Conservation (phyloP, 2,888 invertebrate genomes). For the Apocheima hispidaria region DNA sequence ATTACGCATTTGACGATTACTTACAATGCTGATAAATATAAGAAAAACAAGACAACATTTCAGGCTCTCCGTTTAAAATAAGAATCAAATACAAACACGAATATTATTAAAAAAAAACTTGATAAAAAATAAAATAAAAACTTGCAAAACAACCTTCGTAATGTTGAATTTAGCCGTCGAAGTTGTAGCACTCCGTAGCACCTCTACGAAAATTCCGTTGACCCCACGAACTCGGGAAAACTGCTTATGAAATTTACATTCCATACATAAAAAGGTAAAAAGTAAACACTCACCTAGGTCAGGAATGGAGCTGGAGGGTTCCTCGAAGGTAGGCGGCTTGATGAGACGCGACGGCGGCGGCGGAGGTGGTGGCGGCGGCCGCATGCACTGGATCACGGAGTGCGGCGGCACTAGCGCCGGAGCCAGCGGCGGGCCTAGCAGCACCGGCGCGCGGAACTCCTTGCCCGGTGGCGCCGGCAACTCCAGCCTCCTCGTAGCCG, state of each 20-base stretch:
- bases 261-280: not conserved
- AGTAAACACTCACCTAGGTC: conserved; percentile 90
- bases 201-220: conserved; percentile 30
- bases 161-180: not conserved
- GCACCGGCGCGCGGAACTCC: conserved; percentile 80
- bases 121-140: not conserved
- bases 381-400: conserved; percentile 84
- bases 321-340: conserved; percentile 88
- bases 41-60: not conserved
- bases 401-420: conserved; percentile 62
- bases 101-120: too few species aligned
- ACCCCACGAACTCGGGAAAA: conserved; percentile 10
- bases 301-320: conserved; percentile 95
- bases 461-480: conserved; percentile 81
- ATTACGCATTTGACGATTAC: not conserved
- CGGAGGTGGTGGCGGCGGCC: conserved; percentile 83
- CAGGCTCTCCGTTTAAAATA: not conserved
- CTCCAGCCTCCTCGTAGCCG: conserved; percentile 72
- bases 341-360: conserved; percentile 81
- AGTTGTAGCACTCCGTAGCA: conserved; percentile 29
- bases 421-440: conserved; percentile 67
- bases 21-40: too few species aligned
- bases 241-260: not conserved
- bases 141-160: not conserved
- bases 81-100: too few species aligned